Evolutionary conservation across 1,140 invertebrate species (phyloP).

Genomic region (Orius laevigatus): DNA sequence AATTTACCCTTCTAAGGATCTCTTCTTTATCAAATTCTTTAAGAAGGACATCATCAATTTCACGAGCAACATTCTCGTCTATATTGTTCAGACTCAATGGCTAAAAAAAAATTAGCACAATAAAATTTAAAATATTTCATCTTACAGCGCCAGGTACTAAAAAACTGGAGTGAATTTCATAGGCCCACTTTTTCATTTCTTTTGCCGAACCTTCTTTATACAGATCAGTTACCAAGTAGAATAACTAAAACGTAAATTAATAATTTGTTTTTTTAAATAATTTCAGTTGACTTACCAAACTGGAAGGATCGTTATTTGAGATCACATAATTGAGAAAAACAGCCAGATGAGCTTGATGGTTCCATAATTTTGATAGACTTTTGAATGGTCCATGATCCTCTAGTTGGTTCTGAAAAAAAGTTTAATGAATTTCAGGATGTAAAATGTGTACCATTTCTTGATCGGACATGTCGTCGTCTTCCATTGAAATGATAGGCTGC

Average conservation of each 20-base stretch:
- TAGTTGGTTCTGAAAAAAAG: conserved; percentile 34
- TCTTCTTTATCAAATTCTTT: conserved; percentile 77
- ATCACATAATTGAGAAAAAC: conserved; percentile 81
- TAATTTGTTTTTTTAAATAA: conserved; percentile 4
- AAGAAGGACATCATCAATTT: conserved; percentile 70
- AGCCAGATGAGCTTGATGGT: conserved; percentile 64
- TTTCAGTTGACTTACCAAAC: conserved; percentile 36
- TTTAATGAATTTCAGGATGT: conserved; percentile 2
- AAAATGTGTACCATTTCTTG: conserved; percentile 47
- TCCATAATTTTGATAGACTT: conserved; percentile 48
- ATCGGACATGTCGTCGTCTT: conserved; percentile 82
- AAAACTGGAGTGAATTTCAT: conserved; percentile 95
- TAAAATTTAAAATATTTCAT: conserved; percentile 20
- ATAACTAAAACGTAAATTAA: conserved; percentile 44
- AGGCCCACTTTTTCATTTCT: conserved; percentile 90
- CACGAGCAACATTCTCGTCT: conserved; percentile 69
- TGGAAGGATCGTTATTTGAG: conserved; percentile 68
- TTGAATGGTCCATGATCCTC: conserved; percentile 70
- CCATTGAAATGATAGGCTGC: conserved; percentile 69
- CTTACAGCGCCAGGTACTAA: conserved; percentile 72
- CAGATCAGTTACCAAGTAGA: conserved; percentile 72
- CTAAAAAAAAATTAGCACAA: conserved; percentile 35
- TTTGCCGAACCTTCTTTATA: conserved; percentile 72
- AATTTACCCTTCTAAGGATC: conserved; percentile 54
- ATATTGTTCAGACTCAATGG: conserved; percentile 66